A percentile compares a stretch with the other conserved stretches of the same genome.
phyloP scores from a whole-genome alignment of 2,797 vertebrate genomes.

The Bovichtus diacanthus region DNA sequence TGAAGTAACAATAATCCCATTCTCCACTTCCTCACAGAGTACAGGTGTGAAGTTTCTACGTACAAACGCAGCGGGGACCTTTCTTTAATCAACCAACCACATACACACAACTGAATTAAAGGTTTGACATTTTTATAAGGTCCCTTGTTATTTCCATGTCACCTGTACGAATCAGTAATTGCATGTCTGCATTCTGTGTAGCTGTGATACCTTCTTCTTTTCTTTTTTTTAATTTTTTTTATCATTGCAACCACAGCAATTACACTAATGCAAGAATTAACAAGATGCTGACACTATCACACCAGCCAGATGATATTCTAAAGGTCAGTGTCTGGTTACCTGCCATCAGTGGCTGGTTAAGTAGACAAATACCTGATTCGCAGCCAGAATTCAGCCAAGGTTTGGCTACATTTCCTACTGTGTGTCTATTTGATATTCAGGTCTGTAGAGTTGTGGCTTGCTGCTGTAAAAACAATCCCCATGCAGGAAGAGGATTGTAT shows the following conservation, averaged over 20 bases:
- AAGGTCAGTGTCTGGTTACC: conserved; percentile 35
- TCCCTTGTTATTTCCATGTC: not conserved
- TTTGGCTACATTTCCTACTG: conserved; percentile 26
- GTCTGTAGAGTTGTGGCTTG: not conserved
- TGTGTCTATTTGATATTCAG: conserved; percentile 55
- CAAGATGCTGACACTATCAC: conserved; percentile 1
- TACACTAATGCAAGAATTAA: not conserved
- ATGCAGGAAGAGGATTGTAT: conserved; percentile 36
- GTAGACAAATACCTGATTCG: conserved; percentile 17
- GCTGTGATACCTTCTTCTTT: not conserved
- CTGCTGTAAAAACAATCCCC: conserved; percentile 58
- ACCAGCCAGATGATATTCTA: not conserved
- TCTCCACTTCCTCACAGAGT: not conserved
- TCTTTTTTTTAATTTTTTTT: no score
- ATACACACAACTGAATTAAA: no score
- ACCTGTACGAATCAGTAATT: not conserved
- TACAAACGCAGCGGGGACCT: not conserved
- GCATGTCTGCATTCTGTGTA: not conserved
- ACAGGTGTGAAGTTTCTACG: not conserved
- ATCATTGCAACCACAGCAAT: not conserved
- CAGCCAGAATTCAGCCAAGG: conserved; percentile 6
- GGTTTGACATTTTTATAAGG: not conserved
- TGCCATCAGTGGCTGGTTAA: conserved; percentile 5
- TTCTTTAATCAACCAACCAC: not conserved
- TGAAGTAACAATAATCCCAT: not conserved